Conservation (phyloP, 2,113 vertebrate genomes). For the Chloroceryle aenea region DNA sequence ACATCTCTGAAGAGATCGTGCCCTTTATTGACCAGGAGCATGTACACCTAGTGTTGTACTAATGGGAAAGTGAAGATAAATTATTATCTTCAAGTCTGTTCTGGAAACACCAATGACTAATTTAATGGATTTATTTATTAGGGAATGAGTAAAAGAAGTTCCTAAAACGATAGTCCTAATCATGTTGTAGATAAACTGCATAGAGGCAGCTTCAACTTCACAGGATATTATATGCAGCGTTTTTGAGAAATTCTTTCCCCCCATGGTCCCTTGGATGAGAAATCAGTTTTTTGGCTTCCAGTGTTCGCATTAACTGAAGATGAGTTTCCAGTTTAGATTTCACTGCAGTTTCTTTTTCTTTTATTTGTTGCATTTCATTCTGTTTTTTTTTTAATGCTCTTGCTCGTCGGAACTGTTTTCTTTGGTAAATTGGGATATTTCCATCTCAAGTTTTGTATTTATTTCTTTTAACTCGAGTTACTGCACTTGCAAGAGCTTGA, state of each 20-base stretch:
- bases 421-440: neutral
- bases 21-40: neutral
- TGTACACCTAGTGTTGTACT: neutral
- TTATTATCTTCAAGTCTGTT: neutral
- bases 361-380: too few relatives aligned
- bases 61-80: neutral
- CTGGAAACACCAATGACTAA: neutral
- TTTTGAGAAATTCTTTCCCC: neutral
- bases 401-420: too few relatives aligned
- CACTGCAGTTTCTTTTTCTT: too few relatives aligned
- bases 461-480: neutral
- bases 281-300: constrained; percentile 45
- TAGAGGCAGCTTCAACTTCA: neutral
- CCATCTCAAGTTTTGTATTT: neutral
- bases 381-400: too few relatives aligned
- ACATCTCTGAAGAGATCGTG: neutral
- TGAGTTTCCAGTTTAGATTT: too few relatives aligned
- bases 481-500: neutral
- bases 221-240: neutral
- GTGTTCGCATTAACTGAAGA: neutral
- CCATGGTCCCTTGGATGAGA: neutral
- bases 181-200: neutral
- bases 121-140: neutral
- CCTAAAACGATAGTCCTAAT: neutral
- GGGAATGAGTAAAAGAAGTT: neutral